These are phyloP conservation scores for Steinernema scapterisci DNA, from an alignment of 2,888 invertebrate species.

Conservation along the genomic window DNA sequence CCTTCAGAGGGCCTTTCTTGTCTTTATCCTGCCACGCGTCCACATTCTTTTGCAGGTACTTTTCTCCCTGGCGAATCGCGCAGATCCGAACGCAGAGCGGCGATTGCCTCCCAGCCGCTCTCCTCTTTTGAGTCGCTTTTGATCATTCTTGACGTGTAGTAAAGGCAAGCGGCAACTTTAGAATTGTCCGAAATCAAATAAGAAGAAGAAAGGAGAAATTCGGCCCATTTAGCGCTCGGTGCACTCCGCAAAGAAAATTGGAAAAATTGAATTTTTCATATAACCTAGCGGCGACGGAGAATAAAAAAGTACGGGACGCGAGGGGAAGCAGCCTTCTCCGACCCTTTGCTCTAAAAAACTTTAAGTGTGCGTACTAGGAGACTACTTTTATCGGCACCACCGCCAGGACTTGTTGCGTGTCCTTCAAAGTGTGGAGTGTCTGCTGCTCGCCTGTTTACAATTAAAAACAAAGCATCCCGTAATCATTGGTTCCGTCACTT, in stretches of 20 bases:
- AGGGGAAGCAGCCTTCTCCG: not conserved
- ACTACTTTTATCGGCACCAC: not conserved
- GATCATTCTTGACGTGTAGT: not conserved
- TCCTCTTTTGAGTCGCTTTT: too few species aligned
- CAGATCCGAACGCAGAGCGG: too few species aligned
- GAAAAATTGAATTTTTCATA: slow-evolving; percentile 31
- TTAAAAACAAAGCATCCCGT: slow-evolving; percentile 7
- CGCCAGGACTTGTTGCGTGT: not conserved
- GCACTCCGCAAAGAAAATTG: slow-evolving; percentile 24
- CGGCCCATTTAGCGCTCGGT: slow-evolving; percentile 13
- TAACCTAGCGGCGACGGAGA: slow-evolving; percentile 19
- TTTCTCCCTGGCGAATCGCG: too few species aligned
- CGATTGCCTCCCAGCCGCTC: too few species aligned
- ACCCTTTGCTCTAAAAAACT: not conserved
- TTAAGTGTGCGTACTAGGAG: not conserved
- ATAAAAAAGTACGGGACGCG: slow-evolving; percentile 21
- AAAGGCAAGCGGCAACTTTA: not conserved
- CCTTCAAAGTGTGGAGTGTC: not conserved
- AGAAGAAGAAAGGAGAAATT: slow-evolving; percentile 17
- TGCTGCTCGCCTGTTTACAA: not conserved
- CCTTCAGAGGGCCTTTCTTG: too few species aligned
- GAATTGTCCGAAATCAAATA: slow-evolving; percentile 2
- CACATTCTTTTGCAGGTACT: too few species aligned
- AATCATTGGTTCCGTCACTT: not conserved
- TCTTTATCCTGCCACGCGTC: too few species aligned